Evolutionary conservation across 1,140 invertebrate species (phyloP).

Genomic region (Micrasema minimum): DNA sequence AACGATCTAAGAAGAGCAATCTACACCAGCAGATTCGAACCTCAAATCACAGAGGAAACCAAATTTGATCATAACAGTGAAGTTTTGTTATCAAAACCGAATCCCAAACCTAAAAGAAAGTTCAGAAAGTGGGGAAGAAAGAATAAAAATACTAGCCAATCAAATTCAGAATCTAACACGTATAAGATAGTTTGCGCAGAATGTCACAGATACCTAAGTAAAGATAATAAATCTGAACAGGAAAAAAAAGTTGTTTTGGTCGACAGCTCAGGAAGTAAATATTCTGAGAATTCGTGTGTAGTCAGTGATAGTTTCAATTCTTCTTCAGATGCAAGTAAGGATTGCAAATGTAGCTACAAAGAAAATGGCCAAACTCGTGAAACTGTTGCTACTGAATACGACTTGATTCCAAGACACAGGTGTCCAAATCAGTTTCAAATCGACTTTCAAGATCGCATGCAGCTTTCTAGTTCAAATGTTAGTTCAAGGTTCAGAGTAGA

Average conservation of each 20-base stretch:
- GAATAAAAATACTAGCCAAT: slow-evolving; percentile 29
- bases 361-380: neutral
- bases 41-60: slow-evolving; percentile 31
- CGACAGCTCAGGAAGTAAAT: neutral
- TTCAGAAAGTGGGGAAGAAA: slow-evolving; percentile 47
- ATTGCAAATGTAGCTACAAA: slow-evolving; percentile 10
- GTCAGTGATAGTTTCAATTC: slow-evolving; percentile 25
- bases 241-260: slow-evolving; percentile 31
- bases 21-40: slow-evolving; percentile 33
- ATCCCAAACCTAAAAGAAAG: slow-evolving; percentile 15
- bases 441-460: slow-evolving; percentile 1
- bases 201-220: slow-evolving; percentile 46
- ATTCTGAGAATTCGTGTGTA: slow-evolving; percentile 24
- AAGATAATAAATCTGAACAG: slow-evolving; percentile 35
- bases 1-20: slow-evolving; percentile 36
- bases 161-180: slow-evolving; percentile 6
- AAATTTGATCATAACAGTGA: slow-evolving; percentile 24
- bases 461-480: slow-evolving; percentile 10
- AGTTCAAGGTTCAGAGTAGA: slow-evolving; percentile 12
- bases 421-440: slow-evolving; percentile 46
- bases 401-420: slow-evolving; percentile 47
- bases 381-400: slow-evolving; percentile 29
- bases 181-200: slow-evolving; percentile 48
- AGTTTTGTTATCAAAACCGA: slow-evolving; percentile 20
- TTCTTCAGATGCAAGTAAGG: slow-evolving; percentile 30